These are phyloP conservation scores for Acronicta leporina DNA, from an alignment of 2,888 invertebrate species.

Conservation along the genomic window DNA sequence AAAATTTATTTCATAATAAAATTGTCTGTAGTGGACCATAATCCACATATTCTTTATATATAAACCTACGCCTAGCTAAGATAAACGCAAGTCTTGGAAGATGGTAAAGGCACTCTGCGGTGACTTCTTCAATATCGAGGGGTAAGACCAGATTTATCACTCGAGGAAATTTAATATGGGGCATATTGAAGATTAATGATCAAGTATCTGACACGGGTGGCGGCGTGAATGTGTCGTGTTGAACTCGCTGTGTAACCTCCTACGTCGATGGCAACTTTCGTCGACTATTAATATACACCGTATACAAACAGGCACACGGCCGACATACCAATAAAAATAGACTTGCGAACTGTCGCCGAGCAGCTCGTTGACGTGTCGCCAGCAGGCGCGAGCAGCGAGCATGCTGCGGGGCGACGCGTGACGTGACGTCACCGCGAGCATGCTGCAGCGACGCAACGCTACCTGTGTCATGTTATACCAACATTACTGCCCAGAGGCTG, in stretches of 20 bases:
- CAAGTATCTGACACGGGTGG: slow-evolving; percentile 15
- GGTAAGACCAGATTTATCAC: slow-evolving; percentile 27
- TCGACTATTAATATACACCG: slow-evolving; percentile 37
- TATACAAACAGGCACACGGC: slow-evolving; percentile 19
- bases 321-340: slow-evolving; percentile 26
- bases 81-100: too few relatives aligned
- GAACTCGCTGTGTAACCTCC: slow-evolving; percentile 30
- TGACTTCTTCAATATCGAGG: not conserved
- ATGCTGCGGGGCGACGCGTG: not conserved
- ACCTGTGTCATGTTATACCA: too few relatives aligned
- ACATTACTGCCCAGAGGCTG: too few relatives aligned
- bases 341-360: slow-evolving; percentile 5
- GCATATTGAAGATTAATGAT: slow-evolving; percentile 43
- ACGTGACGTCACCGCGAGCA: slow-evolving; percentile 2
- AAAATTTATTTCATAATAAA: slow-evolving; percentile 36
- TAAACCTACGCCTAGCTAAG: too few relatives aligned
- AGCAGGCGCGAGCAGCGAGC: too few relatives aligned
- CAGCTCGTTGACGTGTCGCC: slow-evolving; percentile 1
- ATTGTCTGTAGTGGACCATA: slow-evolving; percentile 14
- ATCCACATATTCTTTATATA: slow-evolving; percentile 1
- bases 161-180: slow-evolving; percentile 29
- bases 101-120: too few relatives aligned
- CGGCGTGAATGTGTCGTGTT: slow-evolving; percentile 2
- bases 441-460: not conserved
- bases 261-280: slow-evolving; percentile 36